Evolutionary conservation across 2,113 vertebrate species (phyloP).

Genomic region (Mixornis gularis): DNA sequence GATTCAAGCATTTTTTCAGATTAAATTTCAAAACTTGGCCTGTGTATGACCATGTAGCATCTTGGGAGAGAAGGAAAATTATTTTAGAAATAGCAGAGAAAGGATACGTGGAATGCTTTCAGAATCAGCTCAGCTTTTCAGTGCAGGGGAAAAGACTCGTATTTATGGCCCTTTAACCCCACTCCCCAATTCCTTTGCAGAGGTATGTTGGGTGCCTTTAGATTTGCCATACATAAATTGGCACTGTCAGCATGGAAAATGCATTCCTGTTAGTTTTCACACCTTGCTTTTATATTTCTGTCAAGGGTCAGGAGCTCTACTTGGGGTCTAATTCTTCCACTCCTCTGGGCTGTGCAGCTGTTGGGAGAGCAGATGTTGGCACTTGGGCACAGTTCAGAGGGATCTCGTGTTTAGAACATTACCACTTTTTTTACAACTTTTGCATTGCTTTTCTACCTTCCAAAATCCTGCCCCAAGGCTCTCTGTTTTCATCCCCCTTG

Average conservation of each 20-base stretch:
- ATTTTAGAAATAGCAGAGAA: not conserved
- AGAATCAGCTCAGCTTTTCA: not conserved
- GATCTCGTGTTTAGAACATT: not conserved
- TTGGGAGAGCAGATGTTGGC: not conserved
- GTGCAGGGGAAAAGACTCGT: not conserved
- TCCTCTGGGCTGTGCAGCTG: not conserved
- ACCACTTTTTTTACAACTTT: too few species aligned
- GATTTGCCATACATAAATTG: not conserved
- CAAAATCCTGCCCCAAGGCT: not conserved
- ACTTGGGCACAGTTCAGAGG: not conserved
- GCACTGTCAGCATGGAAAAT: not conserved
- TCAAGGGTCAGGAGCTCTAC: not conserved
- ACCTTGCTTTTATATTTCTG: not conserved
- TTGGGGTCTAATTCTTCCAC: not conserved
- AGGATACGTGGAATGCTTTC: not conserved
- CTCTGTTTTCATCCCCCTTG: not conserved
- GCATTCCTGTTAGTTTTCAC: not conserved
- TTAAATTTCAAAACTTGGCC: not conserved
- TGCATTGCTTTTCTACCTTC: not conserved
- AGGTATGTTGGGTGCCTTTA: not conserved
- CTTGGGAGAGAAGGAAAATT: not conserved
- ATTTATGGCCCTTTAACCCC: not conserved
- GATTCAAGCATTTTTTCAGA: not conserved
- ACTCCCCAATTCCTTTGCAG: not conserved
- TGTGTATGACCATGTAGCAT: not conserved